Percentiles rank a stretch among this genome's conserved stretches.
phyloP scores from a whole-genome alignment of 2,113 vertebrate species.

The Gyps fulvus region DNA sequence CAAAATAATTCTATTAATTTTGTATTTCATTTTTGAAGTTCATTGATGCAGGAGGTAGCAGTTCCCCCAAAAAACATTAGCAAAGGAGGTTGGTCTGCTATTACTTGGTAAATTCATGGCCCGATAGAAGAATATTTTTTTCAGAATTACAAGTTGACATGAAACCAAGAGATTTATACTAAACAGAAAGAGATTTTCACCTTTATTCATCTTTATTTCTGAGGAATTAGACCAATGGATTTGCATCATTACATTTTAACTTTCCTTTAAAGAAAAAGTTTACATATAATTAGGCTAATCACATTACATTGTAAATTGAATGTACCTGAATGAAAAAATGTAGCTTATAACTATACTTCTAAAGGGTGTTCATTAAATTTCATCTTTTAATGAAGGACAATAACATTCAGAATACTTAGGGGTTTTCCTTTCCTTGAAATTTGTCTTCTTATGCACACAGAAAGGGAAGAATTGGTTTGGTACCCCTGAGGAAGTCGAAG shows the following conservation, averaged over 20 bases:
- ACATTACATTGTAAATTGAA: background rate
- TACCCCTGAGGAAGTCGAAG: background rate
- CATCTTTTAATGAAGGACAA: background rate
- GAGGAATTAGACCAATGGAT: background rate
- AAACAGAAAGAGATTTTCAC: background rate
- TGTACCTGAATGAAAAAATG: fast-evolving
- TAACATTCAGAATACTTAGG: background rate
- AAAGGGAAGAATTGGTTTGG: background rate
- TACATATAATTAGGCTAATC: background rate
- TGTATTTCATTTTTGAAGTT: background rate
- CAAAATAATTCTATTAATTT: background rate
- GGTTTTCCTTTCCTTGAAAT: background rate
- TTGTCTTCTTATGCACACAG: background rate
- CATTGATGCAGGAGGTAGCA: background rate
- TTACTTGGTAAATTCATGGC: background rate
- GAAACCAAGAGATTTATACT: background rate
- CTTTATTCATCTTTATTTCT: background rate
- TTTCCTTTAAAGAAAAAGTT: background rate
- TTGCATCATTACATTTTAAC: background rate
- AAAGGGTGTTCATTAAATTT: background rate
- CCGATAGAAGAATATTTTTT: background rate
- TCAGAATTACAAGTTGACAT: background rate
- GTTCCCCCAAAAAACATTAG: background rate
- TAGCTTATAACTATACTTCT: background rate
- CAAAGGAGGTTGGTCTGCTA: background rate